Evolutionary conservation across 1,140 invertebrate genomes (phyloP), one percentile per base, ranked within the genome.

Genomic region (Marisa cornuarietis): DNA sequence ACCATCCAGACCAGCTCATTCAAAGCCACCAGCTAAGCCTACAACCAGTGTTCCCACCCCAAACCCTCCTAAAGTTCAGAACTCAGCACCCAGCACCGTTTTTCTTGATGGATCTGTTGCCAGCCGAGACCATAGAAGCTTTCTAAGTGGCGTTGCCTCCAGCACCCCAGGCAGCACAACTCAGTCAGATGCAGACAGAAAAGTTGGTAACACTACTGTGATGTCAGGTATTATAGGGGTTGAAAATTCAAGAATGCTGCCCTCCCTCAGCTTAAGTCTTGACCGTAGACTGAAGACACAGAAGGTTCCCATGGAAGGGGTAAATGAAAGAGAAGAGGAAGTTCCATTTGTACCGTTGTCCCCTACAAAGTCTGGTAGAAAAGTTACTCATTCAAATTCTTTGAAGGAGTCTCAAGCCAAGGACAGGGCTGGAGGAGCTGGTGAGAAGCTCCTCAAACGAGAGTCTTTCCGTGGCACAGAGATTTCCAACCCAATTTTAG

Each of bases 401-500:
- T 22, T 79, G 42, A 52, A 58, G 51, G 71, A 52, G 26, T 18
- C 83, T 62, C 58, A 66, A 49, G 73, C 24, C n/a, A 52, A 58
- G 18, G 51, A 51, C 20, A 81, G 73, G 42, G 68, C 72, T 49
- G 71, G 20, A 9, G 62, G 58, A 66, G 26, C 52, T 73, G 24
- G 75, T 61, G 72, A 68, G 62, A 26, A 71, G 24, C 77, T 79
- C 18, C 69, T 81, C 0, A 85, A 83, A 63, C 58, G 83, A 75
- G 71, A 80, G 71, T 81, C 82, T 18, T 81, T 82, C 68, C 66
- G 79, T 24, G 80, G 80, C 4, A 74, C 84, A 9, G 79, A 83
- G 61, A 85, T 85, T 13, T 85, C 84, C 49, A 79, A 78, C 22
- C 84, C 84, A 31, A 79, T 85, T 18, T 75, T 85, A 13, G 63